These are phyloP conservation scores for Sardina pilchardus DNA, from an alignment of 2,113 vertebrate genomes.

Conservation along the genomic window DNA sequence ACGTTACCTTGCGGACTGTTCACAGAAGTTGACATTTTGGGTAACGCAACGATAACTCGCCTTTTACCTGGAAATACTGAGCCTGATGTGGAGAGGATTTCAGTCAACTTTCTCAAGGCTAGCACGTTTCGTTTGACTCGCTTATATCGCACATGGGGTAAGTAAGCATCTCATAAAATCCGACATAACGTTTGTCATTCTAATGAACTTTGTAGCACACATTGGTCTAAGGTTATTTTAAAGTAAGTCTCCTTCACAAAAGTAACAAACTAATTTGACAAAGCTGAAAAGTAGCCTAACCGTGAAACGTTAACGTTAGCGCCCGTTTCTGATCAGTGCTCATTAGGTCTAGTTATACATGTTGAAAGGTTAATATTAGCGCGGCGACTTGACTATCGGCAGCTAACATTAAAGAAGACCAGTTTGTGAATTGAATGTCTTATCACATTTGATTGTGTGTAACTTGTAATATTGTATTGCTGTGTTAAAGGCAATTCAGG, in stretches of 20 bases:
- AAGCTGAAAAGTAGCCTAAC: not conserved
- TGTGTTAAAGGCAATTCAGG: not conserved
- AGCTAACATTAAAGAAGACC: not conserved
- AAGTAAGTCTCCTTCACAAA: too few relatives aligned
- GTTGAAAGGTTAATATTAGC: not conserved
- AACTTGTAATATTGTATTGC: not conserved
- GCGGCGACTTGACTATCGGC: not conserved
- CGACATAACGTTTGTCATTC: not conserved
- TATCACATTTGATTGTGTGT: not conserved
- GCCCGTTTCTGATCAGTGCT: not conserved
- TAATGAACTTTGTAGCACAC: not conserved
- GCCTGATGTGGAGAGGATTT: slow-evolving; percentile 50
- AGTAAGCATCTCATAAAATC: slow-evolving; percentile 44
- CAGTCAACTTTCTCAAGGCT: slow-evolving; percentile 21
- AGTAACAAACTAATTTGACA: not conserved
- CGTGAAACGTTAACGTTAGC: not conserved
- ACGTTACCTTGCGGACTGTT: not conserved
- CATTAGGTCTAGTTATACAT: not conserved
- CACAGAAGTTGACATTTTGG: not conserved
- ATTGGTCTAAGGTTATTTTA: not conserved
- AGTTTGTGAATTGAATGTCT: not conserved
- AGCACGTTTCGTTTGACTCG: slow-evolving; percentile 38
- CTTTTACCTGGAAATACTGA: slow-evolving; percentile 27
- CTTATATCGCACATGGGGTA: slow-evolving; percentile 71
- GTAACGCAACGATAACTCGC: slow-evolving; percentile 31